Conservation (phyloP, 2,888 invertebrate species). For the Sabatieria punctata region DNA sequence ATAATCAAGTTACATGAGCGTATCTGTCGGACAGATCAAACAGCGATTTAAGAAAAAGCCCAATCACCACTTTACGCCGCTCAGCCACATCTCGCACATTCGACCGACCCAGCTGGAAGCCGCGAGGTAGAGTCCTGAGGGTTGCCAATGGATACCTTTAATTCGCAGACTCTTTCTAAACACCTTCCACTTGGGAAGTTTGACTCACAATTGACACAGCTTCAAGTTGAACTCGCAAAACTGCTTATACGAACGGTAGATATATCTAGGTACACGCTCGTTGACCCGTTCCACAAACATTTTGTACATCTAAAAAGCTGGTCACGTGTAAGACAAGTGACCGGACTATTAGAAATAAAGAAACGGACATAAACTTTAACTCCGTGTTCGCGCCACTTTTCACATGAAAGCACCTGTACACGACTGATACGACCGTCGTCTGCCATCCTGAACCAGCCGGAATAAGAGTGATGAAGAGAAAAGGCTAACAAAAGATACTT, state of each 20-base stretch:
- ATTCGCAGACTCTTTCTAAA: too few relatives aligned
- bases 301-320: conserved; percentile 20
- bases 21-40: conserved; percentile 79
- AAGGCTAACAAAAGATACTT: conserved; percentile 44
- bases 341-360: neutral
- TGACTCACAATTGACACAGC: conserved; percentile 40
- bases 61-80: conserved; percentile 69
- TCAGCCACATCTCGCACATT: conserved; percentile 89
- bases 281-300: conserved; percentile 58
- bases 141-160: conserved; percentile 66
- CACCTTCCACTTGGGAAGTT: too few relatives aligned
- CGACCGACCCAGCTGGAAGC: conserved; percentile 50
- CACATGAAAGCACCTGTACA: conserved; percentile 68
- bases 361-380: conserved; percentile 76
- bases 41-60: conserved; percentile 65
- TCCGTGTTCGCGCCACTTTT: conserved; percentile 91
- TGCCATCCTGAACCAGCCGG: neutral
- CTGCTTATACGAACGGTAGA: conserved; percentile 88
- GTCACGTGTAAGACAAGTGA: neutral
- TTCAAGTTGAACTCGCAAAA: conserved; percentile 91
- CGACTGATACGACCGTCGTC: conserved; percentile 43
- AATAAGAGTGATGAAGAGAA: conserved; percentile 8
- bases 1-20: conserved; percentile 46
- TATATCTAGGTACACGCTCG: conserved; percentile 64
- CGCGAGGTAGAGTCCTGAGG: conserved; percentile 42